Conservation (phyloP, 2,797 vertebrate species). For the Anguilla obscura region DNA sequence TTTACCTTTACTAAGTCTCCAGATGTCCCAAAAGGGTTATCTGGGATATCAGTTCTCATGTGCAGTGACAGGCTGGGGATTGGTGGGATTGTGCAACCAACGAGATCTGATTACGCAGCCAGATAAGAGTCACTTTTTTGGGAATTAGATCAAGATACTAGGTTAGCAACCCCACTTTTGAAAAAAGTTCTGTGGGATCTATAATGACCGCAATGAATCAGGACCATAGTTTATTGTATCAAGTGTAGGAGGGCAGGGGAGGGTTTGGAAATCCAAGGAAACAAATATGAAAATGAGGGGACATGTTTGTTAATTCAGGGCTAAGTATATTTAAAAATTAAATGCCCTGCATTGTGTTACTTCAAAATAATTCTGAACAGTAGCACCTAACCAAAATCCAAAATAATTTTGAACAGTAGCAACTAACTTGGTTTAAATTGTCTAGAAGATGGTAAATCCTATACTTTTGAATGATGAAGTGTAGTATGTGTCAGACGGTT, state of each 20-base stretch:
- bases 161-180: background rate
- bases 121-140: background rate
- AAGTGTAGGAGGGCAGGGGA: background rate
- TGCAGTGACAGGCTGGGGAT: background rate
- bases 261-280: too few species aligned
- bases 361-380: background rate
- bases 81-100: slow-evolving; percentile 22
- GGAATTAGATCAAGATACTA: background rate
- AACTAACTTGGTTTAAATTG: background rate
- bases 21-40: background rate
- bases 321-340: too few species aligned
- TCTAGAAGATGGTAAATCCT: background rate
- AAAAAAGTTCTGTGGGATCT: background rate
- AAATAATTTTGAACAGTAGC: background rate
- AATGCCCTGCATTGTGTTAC: background rate
- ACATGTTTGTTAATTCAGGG: too few species aligned
- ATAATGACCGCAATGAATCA: background rate
- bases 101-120: background rate
- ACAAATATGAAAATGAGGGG: too few species aligned
- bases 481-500: background rate
- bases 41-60: background rate
- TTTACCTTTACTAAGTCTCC: background rate
- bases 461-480: background rate
- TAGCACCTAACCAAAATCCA: background rate
- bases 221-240: background rate